A percentile compares a stretch with the other conserved stretches of the same genome.
phyloP scores from a whole-genome alignment of 2,888 invertebrate genomes.

The Aethes cnicana region DNA sequence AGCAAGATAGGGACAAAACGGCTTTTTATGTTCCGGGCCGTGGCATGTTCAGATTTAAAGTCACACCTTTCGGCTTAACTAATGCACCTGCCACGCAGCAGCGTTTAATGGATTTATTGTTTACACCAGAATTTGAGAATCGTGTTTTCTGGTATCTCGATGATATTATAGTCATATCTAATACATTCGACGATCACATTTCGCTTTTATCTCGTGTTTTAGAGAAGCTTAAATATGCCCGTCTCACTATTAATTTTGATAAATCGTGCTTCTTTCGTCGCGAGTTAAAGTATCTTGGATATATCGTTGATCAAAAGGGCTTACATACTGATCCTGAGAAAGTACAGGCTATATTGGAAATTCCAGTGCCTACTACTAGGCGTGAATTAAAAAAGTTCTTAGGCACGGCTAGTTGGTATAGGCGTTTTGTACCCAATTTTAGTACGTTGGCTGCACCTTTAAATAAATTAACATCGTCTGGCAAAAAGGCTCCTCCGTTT shows the following conservation, averaged over 20 bases:
- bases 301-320: neutral
- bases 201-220: slow-evolving; percentile 1
- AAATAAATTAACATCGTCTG: neutral
- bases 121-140: neutral
- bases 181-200: slow-evolving; percentile 4
- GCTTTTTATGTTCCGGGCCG: too few species aligned
- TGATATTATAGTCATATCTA: slow-evolving; percentile 5
- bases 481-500: neutral
- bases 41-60: neutral
- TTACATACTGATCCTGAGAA: neutral
- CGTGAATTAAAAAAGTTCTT: neutral
- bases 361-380: neutral
- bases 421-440: neutral
- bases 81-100: neutral
- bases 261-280: slow-evolving; percentile 4
- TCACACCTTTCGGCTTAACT: neutral
- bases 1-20: slow-evolving; percentile 3
- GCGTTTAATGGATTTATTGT: neutral
- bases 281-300: neutral
- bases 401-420: neutral
- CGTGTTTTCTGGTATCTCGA: neutral
- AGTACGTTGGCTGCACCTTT: neutral
- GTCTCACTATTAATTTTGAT: slow-evolving; percentile 4
- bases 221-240: slow-evolving; percentile 3
- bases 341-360: too few species aligned